Evolutionary conservation across 2,888 invertebrate species (phyloP).

Genomic region (Gerris lacustris): DNA sequence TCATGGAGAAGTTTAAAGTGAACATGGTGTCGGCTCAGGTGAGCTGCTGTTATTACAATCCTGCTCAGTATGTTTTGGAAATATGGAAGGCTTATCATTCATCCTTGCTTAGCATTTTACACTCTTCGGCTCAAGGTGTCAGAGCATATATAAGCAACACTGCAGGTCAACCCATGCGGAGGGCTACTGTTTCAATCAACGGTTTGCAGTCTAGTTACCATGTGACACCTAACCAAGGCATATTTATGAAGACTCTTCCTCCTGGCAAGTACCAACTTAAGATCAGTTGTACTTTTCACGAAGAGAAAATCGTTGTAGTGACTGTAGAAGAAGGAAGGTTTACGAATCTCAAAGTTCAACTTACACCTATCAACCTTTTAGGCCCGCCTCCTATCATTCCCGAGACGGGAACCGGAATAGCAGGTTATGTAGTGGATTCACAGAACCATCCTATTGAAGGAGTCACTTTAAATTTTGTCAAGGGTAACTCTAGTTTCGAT

Average conservation of each 20-base stretch:
- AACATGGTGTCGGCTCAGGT: not conserved
- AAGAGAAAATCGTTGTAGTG: conserved; percentile 40
- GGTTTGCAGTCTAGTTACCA: conserved; percentile 45
- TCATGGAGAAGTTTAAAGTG: not conserved
- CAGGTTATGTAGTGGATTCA: conserved; percentile 49
- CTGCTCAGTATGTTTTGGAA: not conserved
- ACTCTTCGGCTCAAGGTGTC: conserved; percentile 43
- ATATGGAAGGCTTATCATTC: not conserved
- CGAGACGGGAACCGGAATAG: not conserved
- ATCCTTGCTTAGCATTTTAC: conserved; percentile 8
- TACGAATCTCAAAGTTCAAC: conserved; percentile 35
- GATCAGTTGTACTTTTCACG: conserved; percentile 43
- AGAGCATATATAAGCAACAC: conserved; percentile 57
- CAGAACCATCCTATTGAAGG: conserved; percentile 46
- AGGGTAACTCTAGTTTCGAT: conserved; percentile 37
- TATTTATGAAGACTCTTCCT: conserved; percentile 58
- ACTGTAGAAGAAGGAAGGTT: conserved; percentile 38
- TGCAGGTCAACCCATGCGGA: conserved; percentile 50
- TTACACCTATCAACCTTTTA: conserved; percentile 22
- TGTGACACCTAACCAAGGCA: conserved; percentile 55
- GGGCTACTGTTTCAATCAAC: conserved; percentile 57
- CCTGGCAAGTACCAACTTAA: conserved; percentile 52
- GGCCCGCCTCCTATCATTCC: not conserved
- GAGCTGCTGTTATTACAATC: not conserved
- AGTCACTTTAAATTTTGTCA: conserved; percentile 41